Evolutionary conservation across 2,113 vertebrate genomes (phyloP).

Genomic region (Phrynosoma blainvillii): DNA sequence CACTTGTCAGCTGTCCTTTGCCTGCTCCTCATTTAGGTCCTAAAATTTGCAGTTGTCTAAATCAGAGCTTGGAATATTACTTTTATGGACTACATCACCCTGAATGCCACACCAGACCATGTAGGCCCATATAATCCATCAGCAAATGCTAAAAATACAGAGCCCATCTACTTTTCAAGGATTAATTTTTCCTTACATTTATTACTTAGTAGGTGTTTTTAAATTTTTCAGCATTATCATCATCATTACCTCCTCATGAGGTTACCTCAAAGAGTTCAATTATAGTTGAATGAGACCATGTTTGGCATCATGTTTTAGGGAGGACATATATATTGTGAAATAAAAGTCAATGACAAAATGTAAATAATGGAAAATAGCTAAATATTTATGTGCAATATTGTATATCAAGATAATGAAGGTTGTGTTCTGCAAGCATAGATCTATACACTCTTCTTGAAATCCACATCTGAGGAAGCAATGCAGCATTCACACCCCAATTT

Average conservation of each 20-base stretch:
- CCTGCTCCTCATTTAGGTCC: neutral
- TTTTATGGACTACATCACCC: too few species aligned
- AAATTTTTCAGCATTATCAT: too few species aligned
- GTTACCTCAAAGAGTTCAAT: neutral
- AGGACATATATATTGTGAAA: neutral
- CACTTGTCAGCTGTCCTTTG: too few species aligned
- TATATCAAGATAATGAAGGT: neutral
- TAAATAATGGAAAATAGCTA: constrained; percentile 33
- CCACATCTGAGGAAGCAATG: neutral
- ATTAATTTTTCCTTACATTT: too few species aligned
- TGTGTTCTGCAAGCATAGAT: neutral
- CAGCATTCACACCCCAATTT: neutral
- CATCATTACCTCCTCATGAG: constrained; percentile 1
- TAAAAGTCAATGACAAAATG: too few species aligned
- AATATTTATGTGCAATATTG: constrained; percentile 24
- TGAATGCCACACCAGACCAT: too few species aligned
- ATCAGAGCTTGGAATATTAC: too few species aligned
- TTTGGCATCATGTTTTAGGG: constrained; percentile 12
- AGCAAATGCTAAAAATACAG: too few species aligned
- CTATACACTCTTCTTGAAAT: neutral
- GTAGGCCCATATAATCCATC: too few species aligned
- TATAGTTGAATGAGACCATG: neutral
- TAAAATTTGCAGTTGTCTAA: too few species aligned
- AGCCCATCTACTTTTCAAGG: too few species aligned
- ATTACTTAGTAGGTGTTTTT: too few species aligned